Percentiles rank a stretch among this genome's conserved stretches.
These are phyloP conservation scores for Carapus acus DNA, from an alignment of 2,797 vertebrate species.

Conservation along the genomic window DNA sequence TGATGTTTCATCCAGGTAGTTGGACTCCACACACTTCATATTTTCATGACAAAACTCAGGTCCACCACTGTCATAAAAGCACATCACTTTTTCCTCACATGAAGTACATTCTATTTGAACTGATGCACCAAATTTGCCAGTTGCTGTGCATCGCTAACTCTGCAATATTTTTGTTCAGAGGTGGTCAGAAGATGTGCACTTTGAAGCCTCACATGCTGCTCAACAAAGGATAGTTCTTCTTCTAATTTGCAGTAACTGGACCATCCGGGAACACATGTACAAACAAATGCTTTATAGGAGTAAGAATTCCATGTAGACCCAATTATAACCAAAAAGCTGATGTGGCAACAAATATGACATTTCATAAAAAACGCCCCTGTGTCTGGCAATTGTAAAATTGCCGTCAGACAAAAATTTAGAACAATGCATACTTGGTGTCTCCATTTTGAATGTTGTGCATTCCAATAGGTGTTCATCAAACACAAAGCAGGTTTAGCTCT, in stretches of 20 bases:
- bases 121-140: conserved; percentile 1
- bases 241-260: conserved; percentile 75
- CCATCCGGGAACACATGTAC: conserved; percentile 82
- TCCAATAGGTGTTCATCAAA: conserved; percentile 21
- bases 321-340: conserved; percentile 92
- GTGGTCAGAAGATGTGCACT: conserved; percentile 12
- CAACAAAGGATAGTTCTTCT: conserved; percentile 36
- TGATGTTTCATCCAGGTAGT: conserved; percentile 30
- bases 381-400: conserved; percentile 49
- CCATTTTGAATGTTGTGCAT: conserved; percentile 7
- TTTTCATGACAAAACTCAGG: conserved; percentile 22
- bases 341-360: conserved; percentile 75
- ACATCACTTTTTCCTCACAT: conserved; percentile 6
- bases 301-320: conserved; percentile 74
- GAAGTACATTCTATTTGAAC: background rate
- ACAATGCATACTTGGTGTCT: too few relatives aligned
- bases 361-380: conserved; percentile 66
- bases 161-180: conserved; percentile 10
- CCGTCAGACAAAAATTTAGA: conserved; percentile 48
- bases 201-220: conserved; percentile 27
- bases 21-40: conserved; percentile 12
- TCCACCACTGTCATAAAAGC: conserved; percentile 22
- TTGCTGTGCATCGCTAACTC: background rate
- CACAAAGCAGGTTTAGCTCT: conserved; percentile 4
- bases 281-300: conserved; percentile 80